phyloP scores from a whole-genome alignment of 53 echinoderm and acorn worm genomes.

The Glandiceps talaboti region DNA sequence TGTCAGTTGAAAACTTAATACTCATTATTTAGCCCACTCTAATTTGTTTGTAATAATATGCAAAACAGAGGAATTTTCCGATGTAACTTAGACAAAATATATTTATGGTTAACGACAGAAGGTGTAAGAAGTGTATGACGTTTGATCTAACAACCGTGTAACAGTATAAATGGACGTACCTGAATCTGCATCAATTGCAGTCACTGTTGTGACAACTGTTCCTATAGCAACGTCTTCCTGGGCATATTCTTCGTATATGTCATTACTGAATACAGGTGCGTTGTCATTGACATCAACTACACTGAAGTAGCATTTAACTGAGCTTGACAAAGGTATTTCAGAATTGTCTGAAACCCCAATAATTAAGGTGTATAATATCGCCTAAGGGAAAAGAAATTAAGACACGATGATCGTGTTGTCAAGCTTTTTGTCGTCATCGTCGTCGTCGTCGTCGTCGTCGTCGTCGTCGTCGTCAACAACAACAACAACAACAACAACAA shows the following conservation, averaged over 20 bases:
- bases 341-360: neutral
- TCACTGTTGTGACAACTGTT: conserved; percentile 37
- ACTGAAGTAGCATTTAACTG: conserved; percentile 59
- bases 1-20: no score
- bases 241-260: conserved; percentile 53
- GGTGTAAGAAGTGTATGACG: no score
- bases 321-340: neutral
- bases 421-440: neutral
- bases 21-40: no score
- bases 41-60: no score
- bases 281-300: conserved; percentile 79
- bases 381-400: neutral
- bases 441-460: no score
- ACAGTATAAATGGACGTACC: no score
- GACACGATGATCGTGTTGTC: neutral
- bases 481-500: no score
- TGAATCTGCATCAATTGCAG: conserved; percentile 63
- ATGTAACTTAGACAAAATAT: no score
- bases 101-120: no score
- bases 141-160: no score
- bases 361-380: neutral
- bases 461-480: no score
- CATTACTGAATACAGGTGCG: conserved; percentile 39
- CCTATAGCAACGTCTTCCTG: conserved; percentile 59
- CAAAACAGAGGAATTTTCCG: no score